Evolutionary conservation across 35 echinoderm and acorn worm genomes (phyloP).

Genomic region (Eucidaris tribuloides): DNA sequence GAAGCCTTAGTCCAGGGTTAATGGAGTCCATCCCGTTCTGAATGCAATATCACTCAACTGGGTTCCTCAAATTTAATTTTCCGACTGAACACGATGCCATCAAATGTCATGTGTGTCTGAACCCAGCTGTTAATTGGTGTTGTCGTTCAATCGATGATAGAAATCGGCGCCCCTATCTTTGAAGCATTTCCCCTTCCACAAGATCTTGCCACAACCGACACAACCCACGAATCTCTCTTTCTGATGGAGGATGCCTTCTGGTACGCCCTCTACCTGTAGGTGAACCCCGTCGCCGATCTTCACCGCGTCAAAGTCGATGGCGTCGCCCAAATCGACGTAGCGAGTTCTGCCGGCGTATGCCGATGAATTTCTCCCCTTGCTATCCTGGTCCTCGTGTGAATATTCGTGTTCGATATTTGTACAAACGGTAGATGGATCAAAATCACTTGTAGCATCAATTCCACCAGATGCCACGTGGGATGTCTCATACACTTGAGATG

Average conservation of each 20-base stretch:
- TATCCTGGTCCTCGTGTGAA: not conserved
- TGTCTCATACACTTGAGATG: not conserved
- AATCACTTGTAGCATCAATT: not conserved
- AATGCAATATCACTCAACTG: no score
- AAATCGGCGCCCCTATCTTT: not conserved
- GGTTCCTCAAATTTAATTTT: no score
- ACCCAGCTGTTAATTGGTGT: no score
- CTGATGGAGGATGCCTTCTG: not conserved
- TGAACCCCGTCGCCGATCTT: not conserved
- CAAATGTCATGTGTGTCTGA: no score
- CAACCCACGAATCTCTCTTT: slow-evolving; percentile 20
- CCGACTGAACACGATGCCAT: no score
- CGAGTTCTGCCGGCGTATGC: no score
- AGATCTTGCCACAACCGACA: slow-evolving; percentile 37
- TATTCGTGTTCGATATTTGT: not conserved
- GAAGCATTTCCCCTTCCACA: slow-evolving; percentile 47
- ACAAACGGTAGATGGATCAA: not conserved
- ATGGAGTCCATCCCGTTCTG: no score
- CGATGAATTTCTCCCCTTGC: not conserved
- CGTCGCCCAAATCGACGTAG: not conserved
- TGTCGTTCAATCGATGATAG: no score
- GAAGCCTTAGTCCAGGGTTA: no score
- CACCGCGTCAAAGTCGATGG: not conserved
- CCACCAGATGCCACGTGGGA: not conserved
- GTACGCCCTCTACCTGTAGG: slow-evolving; percentile 20